Evolutionary conservation across 2,888 invertebrate species (phyloP), one percentile per base, ranked within the genome.

Genomic region (Rhamnusium bicolor): DNA sequence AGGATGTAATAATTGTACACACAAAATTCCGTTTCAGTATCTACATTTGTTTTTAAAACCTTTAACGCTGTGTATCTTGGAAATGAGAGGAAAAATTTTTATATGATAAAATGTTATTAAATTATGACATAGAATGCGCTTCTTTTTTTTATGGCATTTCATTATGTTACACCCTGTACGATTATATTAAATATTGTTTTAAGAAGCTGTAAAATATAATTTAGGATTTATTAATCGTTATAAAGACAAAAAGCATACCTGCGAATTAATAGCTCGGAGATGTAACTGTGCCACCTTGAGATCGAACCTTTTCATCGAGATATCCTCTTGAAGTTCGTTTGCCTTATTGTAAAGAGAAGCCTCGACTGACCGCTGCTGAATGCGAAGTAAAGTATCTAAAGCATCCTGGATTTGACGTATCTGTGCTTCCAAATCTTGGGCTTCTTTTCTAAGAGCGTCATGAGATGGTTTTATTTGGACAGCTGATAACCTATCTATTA

Each of bases 301-400:
- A 90, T 98, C 98, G 89, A 97, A 98, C 85, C 95, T 93, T 89
- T 98, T 98, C 90, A 96, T 91, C 78, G 97, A 96, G 86, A 98
- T 95, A 84, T 98, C 98, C 88, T 98, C 98, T 90, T 98, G 95
- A 71, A 98, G 91, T 89, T 98, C 98, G 88, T 97, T 97, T 82
- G 96, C 97, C 91, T 98, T 98, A 88, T 95, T 96, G 89, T 93
- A 96, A 73, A 96, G 90, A 85, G 94, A 94, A 78, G 93, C 94
- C 87, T 97, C 97, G 78, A 95, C 90, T 75, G 92, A 92, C 69
- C 93, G 90, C 79, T 90, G 90, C 85, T 98, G 98, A 85, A 96
- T 92, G 81, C 97, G 93, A 77, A 93, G 90, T 79, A 98, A 90
- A 0, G 94, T 91, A 84, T 97, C 96, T 80, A 97, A 91, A 63